Evolutionary conservation across 2,888 invertebrate genomes (phyloP).

Genomic region (Nemoura dubitans): DNA sequence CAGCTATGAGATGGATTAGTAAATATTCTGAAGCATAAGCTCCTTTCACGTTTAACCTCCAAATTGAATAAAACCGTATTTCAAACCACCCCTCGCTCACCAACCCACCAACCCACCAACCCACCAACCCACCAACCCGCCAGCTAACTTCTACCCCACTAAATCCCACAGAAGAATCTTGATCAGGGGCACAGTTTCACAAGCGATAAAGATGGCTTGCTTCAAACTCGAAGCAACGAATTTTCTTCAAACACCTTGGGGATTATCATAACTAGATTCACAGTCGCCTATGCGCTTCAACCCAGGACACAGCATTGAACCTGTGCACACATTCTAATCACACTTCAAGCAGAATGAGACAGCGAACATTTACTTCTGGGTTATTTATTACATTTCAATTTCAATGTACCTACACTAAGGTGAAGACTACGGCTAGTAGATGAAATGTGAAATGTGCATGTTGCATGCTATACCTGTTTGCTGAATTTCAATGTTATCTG

Average conservation of each 20-base stretch:
- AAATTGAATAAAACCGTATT: conserved; percentile 13
- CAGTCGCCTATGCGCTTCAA: too few relatives aligned
- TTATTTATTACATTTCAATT: too few relatives aligned
- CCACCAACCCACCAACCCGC: background rate
- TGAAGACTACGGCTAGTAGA: too few relatives aligned
- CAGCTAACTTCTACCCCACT: background rate
- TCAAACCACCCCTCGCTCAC: background rate
- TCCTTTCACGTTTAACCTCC: conserved; percentile 20
- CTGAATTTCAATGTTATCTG: too few relatives aligned
- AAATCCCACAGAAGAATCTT: background rate
- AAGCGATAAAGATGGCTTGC: background rate
- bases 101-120: background rate
- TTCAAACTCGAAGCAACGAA: background rate
- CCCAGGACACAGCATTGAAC: too few relatives aligned
- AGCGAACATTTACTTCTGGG: too few relatives aligned
- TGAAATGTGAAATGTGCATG: background rate
- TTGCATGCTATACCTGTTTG: background rate
- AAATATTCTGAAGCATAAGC: conserved; percentile 10
- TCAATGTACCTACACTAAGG: too few relatives aligned
- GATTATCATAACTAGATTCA: too few relatives aligned
- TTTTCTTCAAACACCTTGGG: background rate
- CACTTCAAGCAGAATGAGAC: too few relatives aligned
- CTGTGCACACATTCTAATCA: too few relatives aligned
- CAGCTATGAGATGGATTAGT: conserved; percentile 1
- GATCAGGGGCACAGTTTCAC: background rate